phyloP scores from a whole-genome alignment of 2,888 invertebrate genomes.

The Microctonus brassicae region DNA sequence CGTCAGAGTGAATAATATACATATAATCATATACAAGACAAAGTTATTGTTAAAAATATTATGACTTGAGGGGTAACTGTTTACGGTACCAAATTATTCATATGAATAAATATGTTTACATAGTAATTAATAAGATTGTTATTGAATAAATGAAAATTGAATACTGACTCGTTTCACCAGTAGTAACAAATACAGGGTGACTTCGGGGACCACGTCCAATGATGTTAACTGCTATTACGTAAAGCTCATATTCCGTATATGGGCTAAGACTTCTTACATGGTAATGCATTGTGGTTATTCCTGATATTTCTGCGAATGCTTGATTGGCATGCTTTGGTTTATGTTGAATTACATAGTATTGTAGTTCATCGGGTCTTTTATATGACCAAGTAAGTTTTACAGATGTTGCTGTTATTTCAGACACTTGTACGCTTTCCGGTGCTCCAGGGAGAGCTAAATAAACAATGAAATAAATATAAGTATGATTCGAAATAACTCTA shows the following conservation, averaged over 20 bases:
- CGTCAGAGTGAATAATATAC: neutral
- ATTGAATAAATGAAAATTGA: neutral
- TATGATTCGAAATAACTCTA: no score
- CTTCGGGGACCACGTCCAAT: slow-evolving; percentile 94
- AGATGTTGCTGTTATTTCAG: slow-evolving; percentile 94
- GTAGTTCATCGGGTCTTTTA: slow-evolving; percentile 89
- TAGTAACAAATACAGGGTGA: slow-evolving; percentile 89
- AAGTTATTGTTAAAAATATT: neutral
- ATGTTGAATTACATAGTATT: slow-evolving; percentile 96
- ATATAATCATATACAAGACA: neutral
- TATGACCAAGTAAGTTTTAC: slow-evolving; percentile 95
- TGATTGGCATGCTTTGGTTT: slow-evolving; percentile 94
- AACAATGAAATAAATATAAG: no score
- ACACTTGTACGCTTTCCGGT: slow-evolving; percentile 89
- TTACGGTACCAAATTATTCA: neutral
- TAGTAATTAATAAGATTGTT: neutral
- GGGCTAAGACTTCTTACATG: slow-evolving; percentile 91
- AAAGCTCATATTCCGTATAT: slow-evolving; percentile 96
- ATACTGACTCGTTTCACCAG: slow-evolving; percentile 94
- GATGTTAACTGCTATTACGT: slow-evolving; percentile 94
- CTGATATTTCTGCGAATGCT: slow-evolving; percentile 93
- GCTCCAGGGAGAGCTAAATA: slow-evolving; percentile 88
- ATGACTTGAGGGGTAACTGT: neutral
- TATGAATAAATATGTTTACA: neutral
- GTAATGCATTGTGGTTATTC: slow-evolving; percentile 93